Base-by-base conservation (phyloP, 2,797 vertebrate species). In the Zalophus californianus region DNA sequence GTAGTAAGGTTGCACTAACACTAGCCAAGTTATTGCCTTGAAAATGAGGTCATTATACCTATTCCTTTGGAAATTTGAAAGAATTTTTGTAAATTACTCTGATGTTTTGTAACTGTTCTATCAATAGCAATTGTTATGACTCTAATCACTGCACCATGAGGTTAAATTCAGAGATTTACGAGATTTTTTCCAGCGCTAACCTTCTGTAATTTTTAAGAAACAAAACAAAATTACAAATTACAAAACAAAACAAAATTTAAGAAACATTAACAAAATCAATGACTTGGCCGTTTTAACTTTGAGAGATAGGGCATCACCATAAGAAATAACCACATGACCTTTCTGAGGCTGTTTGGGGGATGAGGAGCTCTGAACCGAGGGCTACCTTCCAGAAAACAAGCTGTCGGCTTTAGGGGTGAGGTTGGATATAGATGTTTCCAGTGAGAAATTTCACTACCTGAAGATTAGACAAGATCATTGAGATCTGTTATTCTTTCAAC, bases 351-450 rank as follows among this genome's bases (percentile, higher is more conserved):
- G 2, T 85, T 23, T 73, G 25, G 48, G 32, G 38, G 29, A 48
- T 35, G 9, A 88, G 50, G 44, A 50, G 5, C 66, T 91, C 78
- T 84, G 64, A 66, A 70, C 73, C 60, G 52, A 58, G 68, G 56
- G 3, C 35, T 93, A 64, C 64, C 77, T 94, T 97, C 62, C 6
- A 13, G 89, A 84, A 97, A 97, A 97, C 94, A 97, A 97, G 96
- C 94, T 98, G 91, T 94, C 35, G 56, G 11, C 88, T 96, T 97
- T 85, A 95, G 92, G 66, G 94, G 98, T 98, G 98, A 98, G 96
- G 96, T 99, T 98, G 99, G 99, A 99, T 98, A 85, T 85, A 98
- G 93, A 97, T 95, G 94, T 98, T 97, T 96, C 90, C 96, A 96
- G 91, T 66, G 86, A 97, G 96, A 98, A 98, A 98, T 98, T 96